Percentiles rank a stretch among this genome's conserved stretches.
phyloP scores from a whole-genome alignment of 2,113 vertebrate genomes.

The Chionis minor region DNA sequence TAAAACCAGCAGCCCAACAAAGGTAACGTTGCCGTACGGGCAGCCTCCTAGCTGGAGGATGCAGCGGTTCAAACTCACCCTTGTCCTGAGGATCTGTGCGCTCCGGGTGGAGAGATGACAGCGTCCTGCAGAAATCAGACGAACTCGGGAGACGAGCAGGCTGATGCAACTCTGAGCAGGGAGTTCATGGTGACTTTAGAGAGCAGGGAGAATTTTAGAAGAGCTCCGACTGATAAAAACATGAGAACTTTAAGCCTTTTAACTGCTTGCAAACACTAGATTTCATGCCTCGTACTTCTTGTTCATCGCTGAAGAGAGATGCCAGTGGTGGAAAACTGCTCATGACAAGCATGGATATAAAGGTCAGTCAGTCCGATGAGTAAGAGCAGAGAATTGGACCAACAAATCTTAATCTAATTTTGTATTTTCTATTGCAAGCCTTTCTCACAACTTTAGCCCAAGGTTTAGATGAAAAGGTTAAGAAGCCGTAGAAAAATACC shows the following conservation, averaged over 20 bases:
- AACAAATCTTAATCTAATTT: background rate
- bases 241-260: background rate
- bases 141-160: background rate
- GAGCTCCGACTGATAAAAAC: background rate
- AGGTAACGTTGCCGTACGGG: fast-evolving
- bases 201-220: background rate
- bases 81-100: too few species aligned
- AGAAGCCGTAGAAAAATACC: background rate
- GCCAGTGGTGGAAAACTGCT: background rate
- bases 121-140: fast-evolving
- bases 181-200: background rate
- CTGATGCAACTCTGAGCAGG: background rate
- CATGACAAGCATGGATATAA: background rate
- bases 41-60: background rate
- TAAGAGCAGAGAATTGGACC: background rate
- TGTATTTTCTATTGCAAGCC: background rate
- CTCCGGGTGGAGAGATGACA: fast-evolving
- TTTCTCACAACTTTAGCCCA: background rate
- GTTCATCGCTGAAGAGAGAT: background rate
- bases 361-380: background rate
- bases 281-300: background rate
- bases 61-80: background rate
- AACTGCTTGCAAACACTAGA: background rate
- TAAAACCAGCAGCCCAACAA: background rate
- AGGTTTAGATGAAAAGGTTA: background rate